Evolutionary conservation across 2,888 invertebrate species (phyloP), one percentile per base, ranked within the genome.

Genomic region (Galerucella calmariensis): DNA sequence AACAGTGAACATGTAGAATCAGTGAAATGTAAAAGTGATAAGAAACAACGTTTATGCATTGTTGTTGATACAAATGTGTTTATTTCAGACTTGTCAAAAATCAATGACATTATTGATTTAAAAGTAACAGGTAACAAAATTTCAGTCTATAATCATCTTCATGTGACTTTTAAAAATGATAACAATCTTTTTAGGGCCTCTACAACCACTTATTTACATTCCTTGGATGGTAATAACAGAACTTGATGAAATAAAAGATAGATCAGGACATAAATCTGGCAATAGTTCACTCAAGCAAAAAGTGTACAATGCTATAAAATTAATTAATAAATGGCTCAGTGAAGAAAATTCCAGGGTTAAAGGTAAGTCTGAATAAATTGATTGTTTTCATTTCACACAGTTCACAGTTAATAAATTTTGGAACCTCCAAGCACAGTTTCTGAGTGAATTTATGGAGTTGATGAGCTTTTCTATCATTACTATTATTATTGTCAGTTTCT

Each of bases 191-290:
- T 69, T 75, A 85, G 85, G 81, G 44, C 74, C 80, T 10, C 79
- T 78, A 24, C 75, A 77, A 59, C 89, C 89, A 0, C 87, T 88
- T 0, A 79, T 92, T 12, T 83, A 90, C 72, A 88, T 91, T 0
- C 91, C 92, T 0, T 91, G 91, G 91, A 88, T 91, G 66, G 91
- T 91, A 0, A 87, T 91, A 14, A 90, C 89, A 77, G 92, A 92
- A 82, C 77, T 92, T 75, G 91, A 92, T 80, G 87, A 89, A 72
- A 82, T 91, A 44, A 92, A 92, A 87, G 86, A 86, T 63, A 63
- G 67, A 16, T 68, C 69, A 27, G 48, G 48, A 48, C 11, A 48
- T 48, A 48, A 3, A 48, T 41, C 35, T 9, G 67, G 69, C 9
- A 58, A 74, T 61, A 53, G n/a, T 11, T 76, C 70, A 46, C 66